Conservation (phyloP, 2,797 vertebrate species). For the Buphagus erythrorhynchus region DNA sequence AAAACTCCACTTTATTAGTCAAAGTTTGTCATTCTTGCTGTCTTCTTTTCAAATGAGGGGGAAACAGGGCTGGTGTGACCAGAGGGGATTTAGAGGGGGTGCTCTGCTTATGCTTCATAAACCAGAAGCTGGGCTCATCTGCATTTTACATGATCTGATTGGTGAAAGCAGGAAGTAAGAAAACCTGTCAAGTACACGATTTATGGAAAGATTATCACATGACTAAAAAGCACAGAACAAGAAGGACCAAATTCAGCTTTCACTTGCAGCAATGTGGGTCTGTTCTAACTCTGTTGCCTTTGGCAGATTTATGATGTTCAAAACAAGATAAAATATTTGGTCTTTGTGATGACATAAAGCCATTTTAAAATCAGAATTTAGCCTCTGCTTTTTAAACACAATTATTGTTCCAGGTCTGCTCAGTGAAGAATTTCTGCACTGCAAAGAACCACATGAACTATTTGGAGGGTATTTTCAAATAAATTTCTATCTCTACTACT, state of each 20-base stretch:
- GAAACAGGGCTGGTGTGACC: not conserved
- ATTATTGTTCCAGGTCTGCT: not conserved
- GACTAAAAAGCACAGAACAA: conserved; percentile 42
- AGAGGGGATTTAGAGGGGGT: not conserved
- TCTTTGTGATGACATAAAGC: not conserved
- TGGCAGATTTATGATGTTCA: not conserved
- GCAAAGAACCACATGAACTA: not conserved
- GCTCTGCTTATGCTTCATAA: not conserved
- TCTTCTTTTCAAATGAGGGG: not conserved
- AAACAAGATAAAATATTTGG: not conserved
- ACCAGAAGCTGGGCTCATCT: conserved; percentile 37
- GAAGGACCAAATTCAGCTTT: conserved; percentile 23
- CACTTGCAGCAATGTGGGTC: not conserved
- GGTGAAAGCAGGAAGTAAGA: conserved; percentile 76
- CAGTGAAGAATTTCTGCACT: not conserved
- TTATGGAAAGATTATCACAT: conserved; percentile 61
- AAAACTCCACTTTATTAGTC: not conserved
- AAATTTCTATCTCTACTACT: not conserved
- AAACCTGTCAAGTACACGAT: conserved; percentile 64
- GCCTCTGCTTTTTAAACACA: not conserved
- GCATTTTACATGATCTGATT: conserved; percentile 58
- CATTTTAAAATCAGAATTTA: not conserved
- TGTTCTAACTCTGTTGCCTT: not conserved
- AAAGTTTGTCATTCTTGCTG: not conserved
- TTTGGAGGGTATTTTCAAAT: not conserved